Conservation (phyloP, 2,113 vertebrate species). For the Tylochromis polylepis region DNA sequence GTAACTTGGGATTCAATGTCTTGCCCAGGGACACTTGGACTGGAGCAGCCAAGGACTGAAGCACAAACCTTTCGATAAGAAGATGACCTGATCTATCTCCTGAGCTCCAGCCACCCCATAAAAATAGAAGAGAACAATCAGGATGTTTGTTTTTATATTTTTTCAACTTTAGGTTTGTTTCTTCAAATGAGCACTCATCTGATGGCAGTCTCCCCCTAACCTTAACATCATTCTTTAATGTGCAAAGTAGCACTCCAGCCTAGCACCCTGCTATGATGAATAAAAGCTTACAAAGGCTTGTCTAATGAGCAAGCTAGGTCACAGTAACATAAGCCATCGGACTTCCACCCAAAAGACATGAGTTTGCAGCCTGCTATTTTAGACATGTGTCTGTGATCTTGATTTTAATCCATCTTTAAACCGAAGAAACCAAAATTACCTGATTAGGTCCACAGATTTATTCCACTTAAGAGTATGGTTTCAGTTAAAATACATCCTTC, state of each 20-base stretch:
- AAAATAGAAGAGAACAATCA: not conserved
- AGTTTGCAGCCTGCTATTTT: not conserved
- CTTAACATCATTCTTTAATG: not conserved
- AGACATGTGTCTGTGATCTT: not conserved
- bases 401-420: not conserved
- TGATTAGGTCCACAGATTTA: not conserved
- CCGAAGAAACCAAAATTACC: not conserved
- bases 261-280: accelerated
- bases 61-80: not conserved
- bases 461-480: not conserved
- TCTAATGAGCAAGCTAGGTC: not conserved
- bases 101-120: not conserved
- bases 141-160: not conserved
- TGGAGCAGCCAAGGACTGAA: not conserved
- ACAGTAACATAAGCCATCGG: not conserved
- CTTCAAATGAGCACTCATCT: not conserved
- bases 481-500: not conserved
- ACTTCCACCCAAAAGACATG: not conserved
- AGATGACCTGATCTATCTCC: not conserved
- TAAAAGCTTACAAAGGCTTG: not conserved
- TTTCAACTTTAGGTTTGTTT: not conserved
- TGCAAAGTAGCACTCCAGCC: not conserved
- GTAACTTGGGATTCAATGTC: not conserved
- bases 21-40: not conserved
- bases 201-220: not conserved